These are phyloP conservation scores for Apeltes quadracus DNA, from an alignment of 2,113 vertebrate species.

Conservation along the genomic window DNA sequence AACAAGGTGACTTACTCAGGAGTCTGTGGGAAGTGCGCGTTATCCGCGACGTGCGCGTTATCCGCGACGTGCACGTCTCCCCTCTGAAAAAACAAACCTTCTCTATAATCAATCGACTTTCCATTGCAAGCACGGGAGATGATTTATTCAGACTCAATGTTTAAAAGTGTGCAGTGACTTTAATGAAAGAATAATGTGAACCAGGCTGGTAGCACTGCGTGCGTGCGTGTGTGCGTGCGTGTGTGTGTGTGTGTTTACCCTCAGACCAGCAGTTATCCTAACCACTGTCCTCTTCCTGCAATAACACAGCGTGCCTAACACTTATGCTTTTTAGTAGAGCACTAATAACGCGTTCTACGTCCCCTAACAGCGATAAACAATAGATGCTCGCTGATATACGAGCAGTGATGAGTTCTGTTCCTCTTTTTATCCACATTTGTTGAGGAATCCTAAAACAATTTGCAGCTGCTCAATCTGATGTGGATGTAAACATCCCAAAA, in stretches of 20 bases:
- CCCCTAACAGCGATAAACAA: slow-evolving; percentile 12
- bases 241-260: neutral
- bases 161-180: slow-evolving; percentile 66
- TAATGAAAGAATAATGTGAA: slow-evolving; percentile 78
- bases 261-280: neutral
- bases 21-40: slow-evolving; percentile 41
- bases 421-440: neutral
- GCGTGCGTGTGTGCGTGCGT: slow-evolving; percentile 9
- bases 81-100: slow-evolving; percentile 43
- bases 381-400: neutral
- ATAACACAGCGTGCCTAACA: slow-evolving; percentile 42
- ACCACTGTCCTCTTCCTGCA: slow-evolving; percentile 5
- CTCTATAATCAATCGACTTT: slow-evolving; percentile 71
- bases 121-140: slow-evolving; percentile 58
- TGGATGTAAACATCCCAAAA: neutral
- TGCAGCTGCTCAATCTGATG: neutral
- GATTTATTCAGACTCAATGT: slow-evolving; percentile 66
- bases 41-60: too few relatives aligned
- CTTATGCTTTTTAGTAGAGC: slow-evolving; percentile 26
- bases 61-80: too few relatives aligned
- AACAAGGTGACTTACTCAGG: slow-evolving; percentile 46
- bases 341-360: slow-evolving; percentile 50
- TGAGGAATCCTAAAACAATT: neutral
- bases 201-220: slow-evolving; percentile 56
- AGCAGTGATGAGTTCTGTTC: neutral